Base-by-base conservation (phyloP, 2,797 vertebrate species). In the Lates japonicus region DNA sequence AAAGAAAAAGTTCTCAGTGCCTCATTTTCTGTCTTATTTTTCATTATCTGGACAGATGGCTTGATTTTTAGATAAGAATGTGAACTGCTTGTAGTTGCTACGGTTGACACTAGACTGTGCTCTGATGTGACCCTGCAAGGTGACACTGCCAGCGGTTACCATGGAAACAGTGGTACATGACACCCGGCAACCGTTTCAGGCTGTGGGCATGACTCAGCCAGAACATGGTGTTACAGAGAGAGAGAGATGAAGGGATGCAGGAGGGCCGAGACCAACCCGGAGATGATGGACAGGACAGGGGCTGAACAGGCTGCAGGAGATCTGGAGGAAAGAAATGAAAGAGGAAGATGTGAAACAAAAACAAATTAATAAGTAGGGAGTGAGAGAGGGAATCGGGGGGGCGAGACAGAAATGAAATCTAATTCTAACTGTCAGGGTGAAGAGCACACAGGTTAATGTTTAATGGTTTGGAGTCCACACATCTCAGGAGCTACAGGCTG, bases 161-260 rank as follows among this genome's bases (percentile, higher is more conserved):
- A 90, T 81, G 91, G 94, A 92, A 93, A 95, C 88, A 63, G 76
- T 66, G 78, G 88, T 80, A 71, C 78, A 78, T 75, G 89, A 91
- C 89, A 87, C 76, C 85, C 84, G 69, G 87, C 76, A 86, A 84
- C 75, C 2, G 78, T 60, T 92, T 87, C 67, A 76, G 55, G n/a
- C n/a, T n/a, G n/a, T 61, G 65, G 49, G 78, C 82, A 83, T 95
- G 95, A 96, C 85, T 95, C 94, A 91, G 93, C 94, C n/a, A 94
- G 80, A 92, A 93, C 60, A 52, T 33, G 1, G 29, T 69, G 74
- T 70, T 49, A 70, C 19, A 31, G 20, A 63, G 5, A 52, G 46
- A 39, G 70, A 69, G 17, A 10, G 51, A 59, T 57, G 54, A 54
- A 72, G 64, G 10, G 65, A 52, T 29, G 65, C 31, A 61, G 46